Percentiles rank a stretch among this genome's conserved stretches.
Conservation (phyloP, 2,888 invertebrate genomes). For the Sphinx pinastri region DNA sequence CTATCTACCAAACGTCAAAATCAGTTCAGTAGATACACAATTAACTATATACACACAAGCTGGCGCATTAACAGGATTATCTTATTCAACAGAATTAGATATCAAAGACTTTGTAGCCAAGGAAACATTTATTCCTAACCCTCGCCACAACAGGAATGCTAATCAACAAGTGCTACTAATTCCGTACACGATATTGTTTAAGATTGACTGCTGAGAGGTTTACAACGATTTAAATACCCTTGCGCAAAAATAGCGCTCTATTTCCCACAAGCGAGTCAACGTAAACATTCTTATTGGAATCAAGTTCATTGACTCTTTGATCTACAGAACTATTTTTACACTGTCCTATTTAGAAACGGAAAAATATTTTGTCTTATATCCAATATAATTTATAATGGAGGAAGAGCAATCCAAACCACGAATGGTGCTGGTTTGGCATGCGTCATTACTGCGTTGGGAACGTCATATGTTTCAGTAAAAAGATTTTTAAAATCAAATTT, state of each 20-base stretch:
- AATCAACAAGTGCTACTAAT: constrained; percentile 21
- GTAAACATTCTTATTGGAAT: constrained; percentile 51
- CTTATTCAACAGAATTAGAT: background rate
- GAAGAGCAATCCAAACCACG: background rate
- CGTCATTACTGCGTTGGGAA: background rate
- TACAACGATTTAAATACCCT: constrained; percentile 18
- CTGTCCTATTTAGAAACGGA: background rate
- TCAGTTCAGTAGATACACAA: background rate
- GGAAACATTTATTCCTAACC: background rate
- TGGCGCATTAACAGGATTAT: background rate
- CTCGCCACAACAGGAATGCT: constrained; percentile 10
- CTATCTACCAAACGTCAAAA: background rate
- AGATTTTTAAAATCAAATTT: no score
- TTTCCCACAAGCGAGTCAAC: constrained; percentile 46
- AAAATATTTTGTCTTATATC: background rate
- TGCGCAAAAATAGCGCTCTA: constrained; percentile 47
- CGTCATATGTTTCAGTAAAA: background rate
- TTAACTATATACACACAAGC: background rate
- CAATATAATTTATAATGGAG: background rate
- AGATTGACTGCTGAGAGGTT: constrained; percentile 20
- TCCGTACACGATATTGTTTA: constrained; percentile 17
- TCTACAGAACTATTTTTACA: constrained; percentile 5
- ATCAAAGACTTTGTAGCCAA: background rate
- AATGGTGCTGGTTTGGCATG: background rate
- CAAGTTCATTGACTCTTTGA: constrained; percentile 51